Base-by-base conservation (phyloP, 2,797 vertebrate species). In the Glyptemys insculpta region DNA sequence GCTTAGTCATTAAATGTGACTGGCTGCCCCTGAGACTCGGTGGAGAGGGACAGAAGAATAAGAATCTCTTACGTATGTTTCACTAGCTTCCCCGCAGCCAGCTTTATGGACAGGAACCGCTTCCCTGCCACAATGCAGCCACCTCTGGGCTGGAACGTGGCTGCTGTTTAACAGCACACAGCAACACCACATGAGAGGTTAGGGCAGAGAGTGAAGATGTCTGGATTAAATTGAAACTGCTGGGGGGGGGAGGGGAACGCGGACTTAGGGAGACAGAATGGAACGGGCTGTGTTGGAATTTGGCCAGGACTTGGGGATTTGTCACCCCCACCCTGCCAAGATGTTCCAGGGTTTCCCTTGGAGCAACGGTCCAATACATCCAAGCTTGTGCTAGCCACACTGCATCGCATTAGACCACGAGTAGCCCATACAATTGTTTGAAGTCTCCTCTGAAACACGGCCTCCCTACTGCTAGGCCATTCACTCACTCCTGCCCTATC, bases 31-130 rank as follows among this genome's bases (percentile, higher is more conserved):
- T 34, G 11, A 37, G 21, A 74, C 12, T 7, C 23, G 4, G 2
- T 5, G 4, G 12, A 27, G 14, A 19, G 19, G 14, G 44, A 31
- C 25, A 29, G 27, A 27, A 72, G 10, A 41, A 41, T 23, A 72
- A 41, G 44, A 47, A 29, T 25, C 74, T 78, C 1, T 8, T 7
- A 29, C 25, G 37, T 41, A 9, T 37, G 25, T 49, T 29, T 49
- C 14, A 12, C 27, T 78, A 78, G 2, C 18, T 83, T 47, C 29
- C 15, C 8, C 4, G 4, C 68, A 21, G 5, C 79, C 1, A 0
- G 18, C 29, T 92, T 9, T 52, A 21, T 14, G 41, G 47, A 1
- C 47, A 37, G 80, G 54, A 56, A 37, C 37, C 3, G 1, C 54
- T 29, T 82, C 41, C 80, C 53, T 4, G 5, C 34, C 37, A 10